These are phyloP conservation scores for Porites lutea DNA, from an alignment of 64 coral and sea anemone genomes.

Conservation along the genomic window DNA sequence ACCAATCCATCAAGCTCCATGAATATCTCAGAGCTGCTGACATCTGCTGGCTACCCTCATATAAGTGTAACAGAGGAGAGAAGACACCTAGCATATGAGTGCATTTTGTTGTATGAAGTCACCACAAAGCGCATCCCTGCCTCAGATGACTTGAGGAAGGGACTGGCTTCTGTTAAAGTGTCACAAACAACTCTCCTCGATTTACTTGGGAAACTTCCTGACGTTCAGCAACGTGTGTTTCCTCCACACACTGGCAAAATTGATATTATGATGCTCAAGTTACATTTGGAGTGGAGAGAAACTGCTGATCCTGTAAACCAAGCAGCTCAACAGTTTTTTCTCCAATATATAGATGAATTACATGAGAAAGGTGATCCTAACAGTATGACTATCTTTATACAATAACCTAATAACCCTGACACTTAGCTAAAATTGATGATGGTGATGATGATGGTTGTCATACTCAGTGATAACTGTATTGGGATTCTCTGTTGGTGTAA, in stretches of 20 bases:
- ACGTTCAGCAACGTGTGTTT: constrained; percentile 27
- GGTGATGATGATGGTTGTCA: no score
- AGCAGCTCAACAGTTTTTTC: constrained; percentile 8
- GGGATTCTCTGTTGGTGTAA: no score
- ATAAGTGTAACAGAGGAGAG: constrained; percentile 1
- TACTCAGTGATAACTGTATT: no score
- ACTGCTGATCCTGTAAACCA: neutral
- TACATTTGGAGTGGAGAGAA: neutral
- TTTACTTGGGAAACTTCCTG: constrained; percentile 19
- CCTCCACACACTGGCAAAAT: constrained; percentile 4
- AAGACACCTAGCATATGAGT: constrained; percentile 33
- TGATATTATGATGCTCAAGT: neutral
- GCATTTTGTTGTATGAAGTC: constrained; percentile 41
- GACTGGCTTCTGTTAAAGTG: neutral
- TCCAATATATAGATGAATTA: constrained; percentile 33
- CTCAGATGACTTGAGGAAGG: constrained; percentile 35
- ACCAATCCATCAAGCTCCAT: neutral
- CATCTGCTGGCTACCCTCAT: constrained; percentile 54
- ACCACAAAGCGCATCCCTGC: constrained; percentile 26
- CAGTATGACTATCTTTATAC: neutral
- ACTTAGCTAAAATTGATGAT: no score
- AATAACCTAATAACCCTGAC: neutral
- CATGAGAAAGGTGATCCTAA: constrained; percentile 18
- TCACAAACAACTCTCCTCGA: constrained; percentile 15
- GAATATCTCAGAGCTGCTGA: constrained; percentile 63